Percentiles rank a stretch among this genome's conserved stretches.
phyloP scores from a whole-genome alignment of 2,888 invertebrate species.

The Imbricaverruca yamaguchii region DNA sequence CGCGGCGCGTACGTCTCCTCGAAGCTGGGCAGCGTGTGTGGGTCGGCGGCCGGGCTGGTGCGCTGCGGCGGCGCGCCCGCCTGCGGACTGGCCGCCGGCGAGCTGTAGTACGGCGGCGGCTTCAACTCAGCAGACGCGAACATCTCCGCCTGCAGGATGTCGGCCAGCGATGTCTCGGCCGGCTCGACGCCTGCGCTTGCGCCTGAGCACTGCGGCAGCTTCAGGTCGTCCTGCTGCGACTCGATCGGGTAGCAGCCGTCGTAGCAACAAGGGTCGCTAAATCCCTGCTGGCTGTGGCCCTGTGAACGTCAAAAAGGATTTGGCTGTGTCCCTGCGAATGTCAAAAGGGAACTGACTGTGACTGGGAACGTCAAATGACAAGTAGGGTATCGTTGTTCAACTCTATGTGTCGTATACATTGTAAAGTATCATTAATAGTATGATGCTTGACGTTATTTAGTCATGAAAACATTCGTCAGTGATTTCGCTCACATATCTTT shows the following conservation, averaged over 20 bases:
- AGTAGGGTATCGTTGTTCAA: too few relatives aligned
- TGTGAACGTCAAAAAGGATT: not conserved
- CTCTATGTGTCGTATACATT: too few relatives aligned
- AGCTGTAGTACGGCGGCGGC: slow-evolving; percentile 31
- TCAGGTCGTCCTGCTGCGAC: not conserved
- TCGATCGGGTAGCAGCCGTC: not conserved
- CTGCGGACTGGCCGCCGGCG: slow-evolving; percentile 23
- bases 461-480: too few relatives aligned
- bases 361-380: too few relatives aligned
- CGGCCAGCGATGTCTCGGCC: slow-evolving; percentile 1
- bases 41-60: slow-evolving; percentile 25
- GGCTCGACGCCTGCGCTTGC: not conserved
- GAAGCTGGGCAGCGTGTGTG: slow-evolving; percentile 31
- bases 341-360: too few relatives aligned
- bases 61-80: slow-evolving; percentile 24
- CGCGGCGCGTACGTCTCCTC: slow-evolving; percentile 34
- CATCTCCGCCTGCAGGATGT: slow-evolving; percentile 19
- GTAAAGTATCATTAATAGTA: too few relatives aligned
- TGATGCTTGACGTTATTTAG: too few relatives aligned
- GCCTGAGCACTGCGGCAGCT: not conserved
- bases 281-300: slow-evolving; percentile 9
- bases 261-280: not conserved
- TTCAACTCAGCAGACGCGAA: not conserved
- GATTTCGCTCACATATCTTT: too few relatives aligned
- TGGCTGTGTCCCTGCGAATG: too few relatives aligned